These are phyloP conservation scores for Pseudoatta argentina DNA, from an alignment of 1,140 invertebrate genomes.

Conservation along the genomic window DNA sequence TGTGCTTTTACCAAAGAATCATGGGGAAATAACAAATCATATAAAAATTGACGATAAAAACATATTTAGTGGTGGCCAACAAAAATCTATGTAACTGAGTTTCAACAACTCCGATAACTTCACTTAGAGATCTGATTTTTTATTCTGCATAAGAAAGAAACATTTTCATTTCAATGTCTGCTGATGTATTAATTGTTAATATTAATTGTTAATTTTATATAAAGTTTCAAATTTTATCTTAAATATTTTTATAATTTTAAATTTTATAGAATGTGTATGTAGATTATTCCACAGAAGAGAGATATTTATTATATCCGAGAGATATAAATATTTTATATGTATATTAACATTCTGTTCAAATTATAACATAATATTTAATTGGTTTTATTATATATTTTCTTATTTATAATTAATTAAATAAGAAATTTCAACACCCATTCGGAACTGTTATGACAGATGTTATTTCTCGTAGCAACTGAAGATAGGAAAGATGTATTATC, in stretches of 20 bases:
- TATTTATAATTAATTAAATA: neutral
- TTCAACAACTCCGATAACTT: neutral
- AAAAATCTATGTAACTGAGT: neutral
- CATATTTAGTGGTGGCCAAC: neutral
- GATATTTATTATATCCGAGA: no score
- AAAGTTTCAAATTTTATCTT: neutral
- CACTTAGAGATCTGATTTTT: neutral
- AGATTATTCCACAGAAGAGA: neutral
- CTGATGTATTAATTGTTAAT: neutral
- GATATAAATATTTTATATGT: neutral
- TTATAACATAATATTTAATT: slow-evolving; percentile 7
- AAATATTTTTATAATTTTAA: slow-evolving; percentile 10
- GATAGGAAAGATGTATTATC: neutral
- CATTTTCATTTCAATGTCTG: neutral
- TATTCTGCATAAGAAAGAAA: neutral
- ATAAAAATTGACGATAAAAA: neutral
- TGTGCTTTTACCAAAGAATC: slow-evolving; percentile 20
- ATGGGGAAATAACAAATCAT: neutral
- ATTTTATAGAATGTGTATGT: neutral
- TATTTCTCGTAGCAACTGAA: neutral
- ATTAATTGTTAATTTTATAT: neutral
- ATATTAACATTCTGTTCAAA: neutral
- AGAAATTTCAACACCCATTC: neutral
- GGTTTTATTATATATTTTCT: neutral
- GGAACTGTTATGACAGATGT: neutral